Evolutionary conservation across 1,140 invertebrate species (phyloP), one percentile per base, ranked within the genome.

Genomic region (Hycleus phaleratus): DNA sequence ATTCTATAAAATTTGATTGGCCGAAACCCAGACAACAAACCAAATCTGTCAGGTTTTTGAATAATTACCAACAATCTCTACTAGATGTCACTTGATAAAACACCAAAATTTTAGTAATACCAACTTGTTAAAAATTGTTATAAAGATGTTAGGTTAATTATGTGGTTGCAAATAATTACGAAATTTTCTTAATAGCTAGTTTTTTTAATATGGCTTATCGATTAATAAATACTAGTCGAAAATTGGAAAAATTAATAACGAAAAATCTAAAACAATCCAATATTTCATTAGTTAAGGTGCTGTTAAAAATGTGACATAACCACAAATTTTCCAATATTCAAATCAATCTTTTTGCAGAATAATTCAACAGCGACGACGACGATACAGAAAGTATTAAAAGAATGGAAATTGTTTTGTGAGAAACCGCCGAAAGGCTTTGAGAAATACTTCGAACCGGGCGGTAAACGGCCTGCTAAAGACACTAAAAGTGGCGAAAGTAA

Each of bases 361-460:
- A 61, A 65, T 49, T 67, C 66, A 11, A 67, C 64, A 26, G 18
- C 18, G 18, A 1, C 18, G 18, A 18, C 18, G 2, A 18, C 18
- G 1, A 59, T 81, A 46, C 73, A 75, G 60, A 48, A 53, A 43
- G 52, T 82, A 9, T 69, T 80, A 58, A 71, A 78, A 32, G 75
- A 83, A 56, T 82, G 79, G 74, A 74, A 68, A 58, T 60, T 77
- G 49, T 82, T 86, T 61, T 84, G 82, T 68, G 80, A 87, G 60
- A 85, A 87, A 65, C 84, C 86, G 6, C 89, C 91, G 0, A 93
- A 94, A 79, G 92, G 92, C 12, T 95, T 95, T 75, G 93, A 93
- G 73, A 95, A 95, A 67, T 95, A 87, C 73, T 95, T 90, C 66
- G 82, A 86, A 71, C 81, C 81, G 50, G 77, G 80, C 61, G 2